These are phyloP conservation scores for Podabrus alpinus DNA, from an alignment of 2,888 invertebrate species.

Conservation along the genomic window DNA sequence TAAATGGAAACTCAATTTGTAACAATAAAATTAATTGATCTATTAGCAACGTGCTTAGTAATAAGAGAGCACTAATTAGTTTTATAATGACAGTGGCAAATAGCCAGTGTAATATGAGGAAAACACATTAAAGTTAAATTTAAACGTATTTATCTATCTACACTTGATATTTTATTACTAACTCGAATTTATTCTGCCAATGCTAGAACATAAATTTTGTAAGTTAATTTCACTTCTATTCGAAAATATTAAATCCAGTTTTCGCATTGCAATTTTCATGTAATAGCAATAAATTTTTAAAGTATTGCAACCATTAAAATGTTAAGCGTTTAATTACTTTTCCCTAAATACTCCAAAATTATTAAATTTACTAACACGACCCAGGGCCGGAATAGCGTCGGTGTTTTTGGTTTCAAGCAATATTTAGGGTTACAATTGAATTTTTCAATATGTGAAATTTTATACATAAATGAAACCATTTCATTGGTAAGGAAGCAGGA, in stretches of 20 bases:
- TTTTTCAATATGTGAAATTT: too few relatives aligned
- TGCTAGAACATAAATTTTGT: slow-evolving; percentile 19
- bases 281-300: not conserved
- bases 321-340: not conserved
- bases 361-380: too few relatives aligned
- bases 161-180: slow-evolving; percentile 26
- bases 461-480: too few relatives aligned
- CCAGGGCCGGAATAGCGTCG: too few relatives aligned
- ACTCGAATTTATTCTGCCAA: slow-evolving; percentile 21
- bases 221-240: slow-evolving; percentile 22
- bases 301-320: not conserved
- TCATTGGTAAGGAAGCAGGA: too few relatives aligned
- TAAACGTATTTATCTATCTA: slow-evolving; percentile 15
- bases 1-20: not conserved
- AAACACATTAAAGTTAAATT: slow-evolving; percentile 13
- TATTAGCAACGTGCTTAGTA: not conserved
- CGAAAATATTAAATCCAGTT: slow-evolving; percentile 15
- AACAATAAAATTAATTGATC: not conserved
- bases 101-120: slow-evolving; percentile 12
- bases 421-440: too few relatives aligned
- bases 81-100: slow-evolving; percentile 8
- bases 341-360: not conserved
- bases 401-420: too few relatives aligned
- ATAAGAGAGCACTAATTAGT: not conserved
- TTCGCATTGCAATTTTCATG: not conserved